A percentile compares a stretch with the other conserved stretches of the same genome.
phyloP scores from a whole-genome alignment of 2,113 vertebrate species.

The Noturus placidus region DNA sequence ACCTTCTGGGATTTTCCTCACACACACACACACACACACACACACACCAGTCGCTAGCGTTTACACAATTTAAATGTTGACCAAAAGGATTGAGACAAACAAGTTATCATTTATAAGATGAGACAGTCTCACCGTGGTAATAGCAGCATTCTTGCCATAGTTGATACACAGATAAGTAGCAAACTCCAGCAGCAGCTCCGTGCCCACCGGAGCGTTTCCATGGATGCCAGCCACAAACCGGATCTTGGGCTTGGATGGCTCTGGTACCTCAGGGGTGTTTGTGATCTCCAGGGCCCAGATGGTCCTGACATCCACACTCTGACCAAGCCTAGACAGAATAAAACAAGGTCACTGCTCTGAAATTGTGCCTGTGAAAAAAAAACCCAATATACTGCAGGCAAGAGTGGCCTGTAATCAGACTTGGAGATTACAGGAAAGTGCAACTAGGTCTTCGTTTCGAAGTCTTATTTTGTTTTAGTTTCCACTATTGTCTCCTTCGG shows the following conservation, averaged over 20 bases:
- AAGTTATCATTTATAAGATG: neutral
- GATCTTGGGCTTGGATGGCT: conserved; percentile 90
- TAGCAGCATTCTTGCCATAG: conserved; percentile 87
- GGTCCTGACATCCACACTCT: conserved; percentile 85
- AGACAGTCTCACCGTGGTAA: conserved; percentile 81
- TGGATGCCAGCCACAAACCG: conserved; percentile 92
- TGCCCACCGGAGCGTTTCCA: conserved; percentile 91
- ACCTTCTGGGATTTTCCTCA: too few relatives aligned
- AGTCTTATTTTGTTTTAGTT: neutral
- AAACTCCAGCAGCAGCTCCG: conserved; percentile 90
- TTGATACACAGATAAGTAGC: conserved; percentile 90
- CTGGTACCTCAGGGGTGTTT: conserved; percentile 83
- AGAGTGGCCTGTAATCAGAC: neutral
- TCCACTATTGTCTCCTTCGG: neutral
- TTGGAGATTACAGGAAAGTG: neutral
- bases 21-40: too few relatives aligned
- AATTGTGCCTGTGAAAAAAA: neutral
- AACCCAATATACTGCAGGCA: neutral
- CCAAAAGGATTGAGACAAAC: neutral
- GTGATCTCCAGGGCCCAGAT: conserved; percentile 96
- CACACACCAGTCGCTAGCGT: too few relatives aligned
- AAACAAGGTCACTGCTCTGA: neutral
- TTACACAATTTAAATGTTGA: too few relatives aligned
- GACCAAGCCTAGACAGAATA: conserved; percentile 81
- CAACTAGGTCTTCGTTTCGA: neutral